Percentiles rank a stretch among this genome's conserved stretches.
Conservation (phyloP, 2,797 vertebrate genomes). For the Vipera latastei region DNA sequence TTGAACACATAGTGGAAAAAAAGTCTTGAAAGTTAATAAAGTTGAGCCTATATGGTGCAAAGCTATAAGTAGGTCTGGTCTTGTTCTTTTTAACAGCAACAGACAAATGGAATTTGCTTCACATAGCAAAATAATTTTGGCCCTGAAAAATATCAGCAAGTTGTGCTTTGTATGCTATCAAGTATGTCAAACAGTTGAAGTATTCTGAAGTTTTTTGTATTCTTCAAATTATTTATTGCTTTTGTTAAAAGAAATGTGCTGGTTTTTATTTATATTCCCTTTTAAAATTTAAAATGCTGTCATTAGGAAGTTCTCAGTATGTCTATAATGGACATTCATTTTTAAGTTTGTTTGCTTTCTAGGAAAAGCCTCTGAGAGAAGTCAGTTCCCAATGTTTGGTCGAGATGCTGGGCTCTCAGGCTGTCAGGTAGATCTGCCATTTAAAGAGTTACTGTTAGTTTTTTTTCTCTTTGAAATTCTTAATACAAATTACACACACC, state of each 20-base stretch:
- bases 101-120: background rate
- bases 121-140: background rate
- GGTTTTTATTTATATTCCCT: background rate
- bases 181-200: background rate
- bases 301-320: background rate
- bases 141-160: background rate
- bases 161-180: background rate
- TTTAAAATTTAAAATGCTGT: background rate
- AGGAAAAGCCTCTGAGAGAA: conserved; percentile 79
- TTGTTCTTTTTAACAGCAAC: background rate
- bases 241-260: background rate
- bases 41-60: too few species aligned
- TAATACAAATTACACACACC: background rate
- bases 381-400: conserved; percentile 78
- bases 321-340: conserved; percentile 37
- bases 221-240: background rate
- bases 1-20: background rate
- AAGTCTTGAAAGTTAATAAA: too few species aligned
- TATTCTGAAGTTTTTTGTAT: background rate
- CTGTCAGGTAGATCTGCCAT: conserved; percentile 82
- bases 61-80: background rate
- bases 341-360: conserved; percentile 54
- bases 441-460: background rate
- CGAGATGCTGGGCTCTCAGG: conserved; percentile 84
- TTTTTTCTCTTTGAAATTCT: background rate